Evolutionary conservation across 2,888 invertebrate species (phyloP).

Genomic region (Diarsia dahlii): DNA sequence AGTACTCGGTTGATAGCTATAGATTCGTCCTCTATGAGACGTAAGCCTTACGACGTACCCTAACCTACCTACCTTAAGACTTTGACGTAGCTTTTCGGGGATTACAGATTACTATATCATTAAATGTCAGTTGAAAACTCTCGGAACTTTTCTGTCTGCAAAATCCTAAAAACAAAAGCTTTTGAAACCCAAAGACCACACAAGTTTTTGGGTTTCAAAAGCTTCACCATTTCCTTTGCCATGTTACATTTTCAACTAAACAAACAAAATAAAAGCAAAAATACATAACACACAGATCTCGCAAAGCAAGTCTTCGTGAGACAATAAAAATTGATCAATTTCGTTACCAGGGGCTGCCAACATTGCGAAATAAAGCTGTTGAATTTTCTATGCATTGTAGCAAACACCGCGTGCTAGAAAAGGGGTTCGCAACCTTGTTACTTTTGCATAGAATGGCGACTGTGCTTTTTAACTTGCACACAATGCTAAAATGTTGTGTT

Average conservation of each 20-base stretch:
- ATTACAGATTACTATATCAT: background rate
- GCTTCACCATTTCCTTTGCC: background rate
- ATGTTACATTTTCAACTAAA: background rate
- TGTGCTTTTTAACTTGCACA: conserved; percentile 3
- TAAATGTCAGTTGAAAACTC: background rate
- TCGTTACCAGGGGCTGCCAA: conserved; percentile 37
- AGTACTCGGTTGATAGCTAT: too few relatives aligned
- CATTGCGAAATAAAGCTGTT: conserved; percentile 40
- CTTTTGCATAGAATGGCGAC: conserved; percentile 12
- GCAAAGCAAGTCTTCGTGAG: conserved; percentile 21
- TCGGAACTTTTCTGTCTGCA: too few relatives aligned
- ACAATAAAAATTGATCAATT: conserved; percentile 60
- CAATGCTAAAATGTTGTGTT: background rate
- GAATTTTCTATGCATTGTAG: conserved; percentile 48
- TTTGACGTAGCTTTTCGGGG: too few relatives aligned
- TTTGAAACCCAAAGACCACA: background rate
- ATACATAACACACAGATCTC: conserved; percentile 37
- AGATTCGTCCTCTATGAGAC: too few relatives aligned
- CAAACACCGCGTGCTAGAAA: conserved; percentile 10
- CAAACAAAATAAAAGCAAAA: conserved; percentile 40
- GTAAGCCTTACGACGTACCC: too few relatives aligned
- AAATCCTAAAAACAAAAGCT: background rate
- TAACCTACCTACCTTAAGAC: too few relatives aligned
- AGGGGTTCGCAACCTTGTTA: conserved; percentile 22
- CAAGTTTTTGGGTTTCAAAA: too few relatives aligned